Conservation (phyloP, 2,888 invertebrate species). For the Drosophila affinis region DNA sequence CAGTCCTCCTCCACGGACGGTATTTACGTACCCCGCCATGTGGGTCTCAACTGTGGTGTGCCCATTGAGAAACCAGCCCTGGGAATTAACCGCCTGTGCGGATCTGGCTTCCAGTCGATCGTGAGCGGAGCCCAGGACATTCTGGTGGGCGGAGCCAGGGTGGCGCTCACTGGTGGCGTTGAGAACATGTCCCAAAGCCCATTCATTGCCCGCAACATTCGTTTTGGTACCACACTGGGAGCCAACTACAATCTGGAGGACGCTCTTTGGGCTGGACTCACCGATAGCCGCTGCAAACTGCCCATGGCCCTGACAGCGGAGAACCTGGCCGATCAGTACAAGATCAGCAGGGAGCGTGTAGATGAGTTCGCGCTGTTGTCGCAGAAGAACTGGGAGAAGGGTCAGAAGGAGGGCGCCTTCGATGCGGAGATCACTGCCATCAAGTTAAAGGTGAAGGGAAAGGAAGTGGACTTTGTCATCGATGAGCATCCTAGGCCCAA, state of each 20-base stretch:
- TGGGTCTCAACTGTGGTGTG: conserved; percentile 92
- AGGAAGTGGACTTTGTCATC: conserved; percentile 89
- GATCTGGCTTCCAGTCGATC: conserved; percentile 98
- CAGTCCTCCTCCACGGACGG: conserved; percentile 92
- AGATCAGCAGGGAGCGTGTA: conserved; percentile 91
- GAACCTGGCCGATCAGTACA: conserved; percentile 94
- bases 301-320: conserved; percentile 99
- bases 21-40: conserved; percentile 93
- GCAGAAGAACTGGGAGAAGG: conserved; percentile 94
- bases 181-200: conserved; percentile 98
- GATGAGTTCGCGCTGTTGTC: conserved; percentile 94
- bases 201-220: conserved; percentile 91
- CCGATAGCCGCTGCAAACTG: conserved; percentile 94
- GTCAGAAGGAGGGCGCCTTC: conserved; percentile 94
- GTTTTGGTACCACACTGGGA: conserved; percentile 95
- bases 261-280: conserved; percentile 93
- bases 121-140: conserved; percentile 97
- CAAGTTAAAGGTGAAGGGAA: conserved; percentile 92
- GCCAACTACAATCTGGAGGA: conserved; percentile 92
- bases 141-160: conserved; percentile 90
- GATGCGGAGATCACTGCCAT: conserved; percentile 95
- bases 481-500: conserved; percentile 92
- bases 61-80: conserved; percentile 93
- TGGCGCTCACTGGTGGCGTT: conserved; percentile 95
- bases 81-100: conserved; percentile 96